A percentile compares a stretch with the other conserved stretches of the same genome.
Conservation (phyloP, 2,113 vertebrate species). For the Isichthys henryi region DNA sequence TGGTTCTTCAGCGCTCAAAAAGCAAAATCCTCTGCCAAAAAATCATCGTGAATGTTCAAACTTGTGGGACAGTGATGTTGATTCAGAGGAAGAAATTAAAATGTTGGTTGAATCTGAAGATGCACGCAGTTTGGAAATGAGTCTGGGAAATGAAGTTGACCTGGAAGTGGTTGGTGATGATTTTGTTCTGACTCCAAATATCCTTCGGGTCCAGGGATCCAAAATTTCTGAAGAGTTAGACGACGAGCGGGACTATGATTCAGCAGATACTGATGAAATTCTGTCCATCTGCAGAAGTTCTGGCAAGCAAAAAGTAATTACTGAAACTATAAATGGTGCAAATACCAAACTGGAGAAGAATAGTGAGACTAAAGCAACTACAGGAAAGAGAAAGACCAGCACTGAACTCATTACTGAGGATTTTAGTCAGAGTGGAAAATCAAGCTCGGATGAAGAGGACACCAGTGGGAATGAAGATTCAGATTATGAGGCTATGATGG, state of each 20-base stretch:
- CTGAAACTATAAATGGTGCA: background rate
- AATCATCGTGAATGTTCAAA: background rate
- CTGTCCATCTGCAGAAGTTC: constrained; percentile 57
- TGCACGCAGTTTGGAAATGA: constrained; percentile 27
- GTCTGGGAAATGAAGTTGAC: constrained; percentile 43
- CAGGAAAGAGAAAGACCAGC: background rate
- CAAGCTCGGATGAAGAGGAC: constrained; percentile 24
- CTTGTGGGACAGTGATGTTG: constrained; percentile 47
- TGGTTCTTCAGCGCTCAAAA: background rate
- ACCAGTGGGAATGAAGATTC: constrained; percentile 49
- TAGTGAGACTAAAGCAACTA: background rate
- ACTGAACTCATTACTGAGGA: background rate
- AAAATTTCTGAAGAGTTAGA: background rate
- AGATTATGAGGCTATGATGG: constrained; percentile 74
- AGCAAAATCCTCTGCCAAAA: background rate
- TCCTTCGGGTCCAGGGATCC: constrained; percentile 31
- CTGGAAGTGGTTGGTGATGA: constrained; percentile 75
- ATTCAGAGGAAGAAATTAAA: constrained; percentile 73
- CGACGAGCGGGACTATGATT: constrained; percentile 65
- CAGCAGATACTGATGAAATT: constrained; percentile 82
- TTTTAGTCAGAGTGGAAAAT: background rate
- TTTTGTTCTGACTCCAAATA: constrained; percentile 56
- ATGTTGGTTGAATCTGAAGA: constrained; percentile 47
- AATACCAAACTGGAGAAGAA: background rate
- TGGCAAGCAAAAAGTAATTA: background rate